Evolutionary conservation across 2,888 invertebrate genomes (phyloP), one percentile per base, ranked within the genome.

Genomic region (Frankliniella intonsa): DNA sequence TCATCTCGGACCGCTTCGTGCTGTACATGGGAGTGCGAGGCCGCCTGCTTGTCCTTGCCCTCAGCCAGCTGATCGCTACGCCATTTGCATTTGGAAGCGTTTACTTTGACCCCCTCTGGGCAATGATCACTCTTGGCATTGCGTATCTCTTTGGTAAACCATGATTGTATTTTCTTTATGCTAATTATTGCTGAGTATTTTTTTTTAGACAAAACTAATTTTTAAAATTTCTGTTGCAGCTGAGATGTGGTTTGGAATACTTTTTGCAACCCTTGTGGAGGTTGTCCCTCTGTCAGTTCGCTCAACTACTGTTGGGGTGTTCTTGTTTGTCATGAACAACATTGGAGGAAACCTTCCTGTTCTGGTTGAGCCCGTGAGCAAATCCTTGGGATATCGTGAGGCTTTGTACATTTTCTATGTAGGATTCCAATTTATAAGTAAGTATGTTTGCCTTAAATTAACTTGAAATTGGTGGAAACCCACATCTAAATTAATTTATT

Each of bases 241-340:
- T 86, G 96, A 96, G 89, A 96, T 96, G 96, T 97, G 96, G 96
- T 96, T 96, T 88, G 96, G 96, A 81, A 96, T 97, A 84, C 93
- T 96, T 5, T 96, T 96, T 88, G 96, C 96, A 5, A 94, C 96
- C 86, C 90, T 97, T 3, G 95, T 97, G 0, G 96, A 96, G 89
- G 94, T 96, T 84, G 95, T 96, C 1, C 96, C 96, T 0, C 86
- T 95, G 80, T 91, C 93, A 10, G 92, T 95, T 19, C 91, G 96
- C 81, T 96, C 96, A 8, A 95, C 95, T 69, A 94, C 95, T 0
- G 93, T 96, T 19, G 96, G 96, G 0, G 91, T 96, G 55, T 96
- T 96, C 87, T 90, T 96, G 69, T 97, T 97, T 88, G 95, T 96
- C 3, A 96, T 96, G 95, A 96, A 96, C 89, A 97, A 96, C 88